Percentiles rank a stretch among this genome's conserved stretches.
phyloP scores from a whole-genome alignment of 2,888 invertebrate genomes.

The Dryadula phaetusa region DNA sequence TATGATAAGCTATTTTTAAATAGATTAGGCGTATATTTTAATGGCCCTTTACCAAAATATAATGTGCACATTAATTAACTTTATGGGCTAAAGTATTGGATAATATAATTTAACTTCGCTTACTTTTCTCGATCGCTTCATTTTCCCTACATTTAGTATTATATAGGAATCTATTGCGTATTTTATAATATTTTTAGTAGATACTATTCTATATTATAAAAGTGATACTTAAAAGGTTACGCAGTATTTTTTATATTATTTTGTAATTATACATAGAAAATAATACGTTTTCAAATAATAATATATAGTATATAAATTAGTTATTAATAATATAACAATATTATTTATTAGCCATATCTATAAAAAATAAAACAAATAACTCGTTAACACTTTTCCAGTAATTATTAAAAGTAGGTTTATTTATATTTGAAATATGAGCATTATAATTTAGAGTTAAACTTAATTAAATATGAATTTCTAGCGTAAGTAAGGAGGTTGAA shows the following conservation, averaged over 20 bases:
- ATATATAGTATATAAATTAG: no score
- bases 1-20: slow-evolving; percentile 11
- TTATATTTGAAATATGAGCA: not conserved
- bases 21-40: not conserved
- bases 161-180: not conserved
- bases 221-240: no score
- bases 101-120: not conserved
- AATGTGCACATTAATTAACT: not conserved
- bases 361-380: not conserved
- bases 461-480: not conserved
- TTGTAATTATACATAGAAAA: no score
- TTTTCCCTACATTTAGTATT: not conserved
- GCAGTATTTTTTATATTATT: no score
- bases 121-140: not conserved
- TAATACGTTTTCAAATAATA: no score
- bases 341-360: no score
- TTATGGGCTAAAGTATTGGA: not conserved
- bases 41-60: slow-evolving; percentile 11
- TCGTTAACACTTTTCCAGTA: not conserved
- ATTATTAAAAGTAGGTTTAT: not conserved
- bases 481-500: not conserved
- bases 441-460: not conserved
- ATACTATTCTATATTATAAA: no score
- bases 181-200: no score
- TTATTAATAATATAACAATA: no score